Conservation (phyloP, 1,140 invertebrate species). For the Drusus annulatus region DNA sequence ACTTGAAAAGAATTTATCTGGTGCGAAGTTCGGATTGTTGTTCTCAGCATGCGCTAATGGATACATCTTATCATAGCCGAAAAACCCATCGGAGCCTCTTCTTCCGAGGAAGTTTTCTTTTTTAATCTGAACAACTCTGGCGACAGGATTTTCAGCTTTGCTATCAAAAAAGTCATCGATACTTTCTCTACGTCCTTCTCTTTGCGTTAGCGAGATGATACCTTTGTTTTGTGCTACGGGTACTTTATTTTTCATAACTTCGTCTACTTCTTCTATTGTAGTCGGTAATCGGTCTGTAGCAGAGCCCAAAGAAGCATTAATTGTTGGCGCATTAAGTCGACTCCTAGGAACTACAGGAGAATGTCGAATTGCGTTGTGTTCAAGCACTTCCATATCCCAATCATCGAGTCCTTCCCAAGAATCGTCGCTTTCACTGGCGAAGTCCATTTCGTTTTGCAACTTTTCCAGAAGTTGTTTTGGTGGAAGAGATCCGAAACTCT, state of each 20-base stretch:
- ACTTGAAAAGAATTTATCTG: constrained; percentile 53
- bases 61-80: constrained; percentile 38
- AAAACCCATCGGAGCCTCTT: constrained; percentile 51
- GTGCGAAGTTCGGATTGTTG: constrained; percentile 33
- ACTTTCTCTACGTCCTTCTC: constrained; percentile 47
- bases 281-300: constrained; percentile 8
- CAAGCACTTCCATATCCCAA: constrained; percentile 61
- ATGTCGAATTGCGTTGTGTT: constrained; percentile 50
- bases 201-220: constrained; percentile 16
- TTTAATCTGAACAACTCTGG: constrained; percentile 3
- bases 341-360: constrained; percentile 43
- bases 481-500: constrained; percentile 60
- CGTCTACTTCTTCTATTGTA: constrained; percentile 48
- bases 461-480: constrained; percentile 60
- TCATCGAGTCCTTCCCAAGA: constrained; percentile 62
- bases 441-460: constrained; percentile 52
- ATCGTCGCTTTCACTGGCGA: constrained; percentile 60
- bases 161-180: constrained; percentile 56
- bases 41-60: constrained; percentile 29
- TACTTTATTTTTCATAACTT: constrained; percentile 20
- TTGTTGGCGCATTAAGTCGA: constrained; percentile 37
- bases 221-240: constrained; percentile 21
- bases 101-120: constrained; percentile 40
- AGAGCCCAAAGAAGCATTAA: neutral
- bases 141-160: constrained; percentile 43